Conservation (phyloP, 2,888 invertebrate species). For the Agrochola circellaris region DNA sequence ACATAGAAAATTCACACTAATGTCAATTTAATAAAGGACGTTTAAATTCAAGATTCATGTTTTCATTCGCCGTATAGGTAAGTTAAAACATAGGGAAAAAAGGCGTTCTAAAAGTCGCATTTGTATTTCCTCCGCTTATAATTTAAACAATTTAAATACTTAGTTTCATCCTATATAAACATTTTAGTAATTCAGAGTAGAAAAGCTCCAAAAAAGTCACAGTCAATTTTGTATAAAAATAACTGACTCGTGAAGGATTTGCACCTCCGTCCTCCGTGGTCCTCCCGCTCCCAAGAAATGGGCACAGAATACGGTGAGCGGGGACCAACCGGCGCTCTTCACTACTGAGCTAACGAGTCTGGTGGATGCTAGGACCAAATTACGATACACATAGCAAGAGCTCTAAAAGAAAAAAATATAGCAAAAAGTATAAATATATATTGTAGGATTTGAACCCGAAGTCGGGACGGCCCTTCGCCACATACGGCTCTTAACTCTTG, state of each 20-base stretch:
- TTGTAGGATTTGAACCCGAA: not conserved
- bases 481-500: not conserved
- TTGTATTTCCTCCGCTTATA: not conserved
- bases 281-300: constrained; percentile 43
- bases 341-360: constrained; percentile 70
- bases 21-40: too few species aligned
- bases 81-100: not conserved
- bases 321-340: constrained; percentile 60
- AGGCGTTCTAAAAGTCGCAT: too few species aligned
- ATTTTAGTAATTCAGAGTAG: not conserved
- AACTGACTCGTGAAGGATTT: constrained; percentile 23
- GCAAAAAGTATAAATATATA: not conserved
- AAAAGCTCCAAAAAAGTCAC: too few species aligned
- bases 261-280: constrained; percentile 62
- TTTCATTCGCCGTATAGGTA: not conserved
- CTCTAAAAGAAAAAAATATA: not conserved
- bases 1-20: not conserved
- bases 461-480: accelerated
- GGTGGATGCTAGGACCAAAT: constrained; percentile 23
- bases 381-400: constrained; percentile 23
- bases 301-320: constrained; percentile 40
- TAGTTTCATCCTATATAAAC: too few species aligned
- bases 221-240: too few species aligned
- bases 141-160: not conserved
- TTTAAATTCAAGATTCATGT: not conserved